Base-by-base conservation (phyloP, 2,113 vertebrate species). In the Sinosuthora webbiana region DNA sequence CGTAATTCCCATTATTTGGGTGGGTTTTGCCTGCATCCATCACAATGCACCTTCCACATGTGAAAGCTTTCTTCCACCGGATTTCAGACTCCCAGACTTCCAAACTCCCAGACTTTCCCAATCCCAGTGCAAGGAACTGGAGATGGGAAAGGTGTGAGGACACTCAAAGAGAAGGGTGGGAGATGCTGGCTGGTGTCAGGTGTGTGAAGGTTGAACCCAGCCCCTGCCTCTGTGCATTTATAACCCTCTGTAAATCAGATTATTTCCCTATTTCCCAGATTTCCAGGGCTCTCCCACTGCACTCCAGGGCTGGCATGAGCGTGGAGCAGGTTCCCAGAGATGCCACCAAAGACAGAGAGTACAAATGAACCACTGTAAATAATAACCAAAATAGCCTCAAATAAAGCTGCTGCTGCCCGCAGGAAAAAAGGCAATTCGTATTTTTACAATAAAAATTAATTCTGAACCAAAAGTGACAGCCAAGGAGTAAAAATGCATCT, bases 1-100 rank as follows among this genome's bases (percentile, higher is more conserved):
- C 47, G 0, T 63, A 79, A 91, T 67, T 95, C 56, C 68, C 39
- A 28, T 45, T 55, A 6, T 67, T 87, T 42, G 68, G 83, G 84
- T 13, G 11, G 86, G 73, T 20, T 74, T 94, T 70, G 56, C 65
- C 81, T 42, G 39, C 60, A 89, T 63, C 84, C 89, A 77, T 78
- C 84, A 84, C 78, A 94, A 68, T 28, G 81, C 82, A 87, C 93
- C 81, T 94, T 87, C 77, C 81, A 33, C 60, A 82, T 53, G 49
- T 68, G 69, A 87, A 93, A 78, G 69, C 21, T 59, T 77, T 84
- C 62, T 65, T 89, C 77, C 39, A 73, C 17, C 59, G 49, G 37
- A 77, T 65, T 81, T 71, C 37, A 39, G 37, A 37, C 57, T 25
- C 49, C 37, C 17, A 55, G 60, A 28, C 21, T 63, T 87, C 16